Evolutionary conservation across 2,113 vertebrate species (phyloP).

Genomic region (Azemiops feae): DNA sequence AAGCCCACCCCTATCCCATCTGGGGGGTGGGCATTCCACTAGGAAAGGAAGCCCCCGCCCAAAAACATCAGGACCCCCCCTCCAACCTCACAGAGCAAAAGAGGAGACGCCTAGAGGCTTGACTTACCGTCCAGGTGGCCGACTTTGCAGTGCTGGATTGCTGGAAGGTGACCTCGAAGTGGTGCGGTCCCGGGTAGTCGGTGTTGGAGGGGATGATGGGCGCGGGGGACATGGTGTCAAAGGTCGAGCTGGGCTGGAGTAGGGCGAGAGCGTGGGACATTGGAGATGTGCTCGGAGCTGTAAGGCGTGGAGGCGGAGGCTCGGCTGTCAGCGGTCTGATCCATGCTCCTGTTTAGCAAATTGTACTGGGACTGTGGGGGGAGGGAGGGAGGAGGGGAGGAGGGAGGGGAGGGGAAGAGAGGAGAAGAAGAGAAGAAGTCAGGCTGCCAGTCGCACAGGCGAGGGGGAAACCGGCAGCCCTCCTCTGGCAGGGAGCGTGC

Average conservation of each 20-base stretch:
- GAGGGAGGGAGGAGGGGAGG: slow-evolving; percentile 64
- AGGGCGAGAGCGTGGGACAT: slow-evolving; percentile 93
- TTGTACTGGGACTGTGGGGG: slow-evolving; percentile 94
- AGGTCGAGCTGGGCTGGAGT: slow-evolving; percentile 99
- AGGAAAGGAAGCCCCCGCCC: neutral
- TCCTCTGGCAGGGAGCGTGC: slow-evolving; percentile 2
- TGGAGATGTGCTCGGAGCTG: slow-evolving; percentile 91
- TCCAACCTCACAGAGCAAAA: no score
- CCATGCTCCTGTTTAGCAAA: slow-evolving; percentile 98
- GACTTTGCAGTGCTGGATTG: slow-evolving; percentile 99
- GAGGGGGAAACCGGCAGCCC: slow-evolving; percentile 60
- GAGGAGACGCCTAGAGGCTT: neutral
- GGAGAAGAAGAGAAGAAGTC: slow-evolving; percentile 52
- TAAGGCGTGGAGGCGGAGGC: slow-evolving; percentile 92
- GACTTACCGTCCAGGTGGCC: slow-evolving; percentile 97
- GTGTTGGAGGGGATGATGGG: slow-evolving; percentile 98
- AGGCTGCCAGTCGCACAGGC: slow-evolving; percentile 74
- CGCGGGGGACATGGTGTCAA: slow-evolving; percentile 94
- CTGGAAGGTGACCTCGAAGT: slow-evolving; percentile 98
- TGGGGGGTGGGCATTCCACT: neutral
- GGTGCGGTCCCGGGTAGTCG: slow-evolving; percentile 93
- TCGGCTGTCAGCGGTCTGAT: slow-evolving; percentile 89
- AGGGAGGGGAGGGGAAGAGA: slow-evolving; percentile 65
- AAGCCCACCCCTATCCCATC: neutral
- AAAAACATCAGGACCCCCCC: neutral